phyloP scores from a whole-genome alignment of 2,888 invertebrate species.

The Desoria tigrina region DNA sequence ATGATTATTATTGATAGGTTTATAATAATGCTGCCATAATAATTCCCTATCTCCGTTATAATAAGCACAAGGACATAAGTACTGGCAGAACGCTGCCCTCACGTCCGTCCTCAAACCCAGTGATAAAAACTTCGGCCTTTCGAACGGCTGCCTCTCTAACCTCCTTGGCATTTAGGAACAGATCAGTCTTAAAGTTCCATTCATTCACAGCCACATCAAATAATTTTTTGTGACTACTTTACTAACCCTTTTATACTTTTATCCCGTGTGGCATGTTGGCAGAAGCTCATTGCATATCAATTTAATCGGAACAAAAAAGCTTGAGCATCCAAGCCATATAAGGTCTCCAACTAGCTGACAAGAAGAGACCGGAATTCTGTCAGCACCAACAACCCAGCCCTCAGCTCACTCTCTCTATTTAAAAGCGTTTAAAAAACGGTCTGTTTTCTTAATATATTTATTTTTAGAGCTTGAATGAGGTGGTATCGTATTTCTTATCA shows the following conservation, averaged over 20 bases:
- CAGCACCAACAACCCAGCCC: neutral
- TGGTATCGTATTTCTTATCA: neutral
- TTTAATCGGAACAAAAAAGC: conserved; percentile 44
- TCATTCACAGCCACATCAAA: neutral
- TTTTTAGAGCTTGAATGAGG: neutral
- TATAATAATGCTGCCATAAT: too few species aligned
- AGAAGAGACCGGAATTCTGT: conserved; percentile 8
- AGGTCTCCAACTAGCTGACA: conserved; percentile 14
- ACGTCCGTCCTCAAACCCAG: conserved; percentile 6
- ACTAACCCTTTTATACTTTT: conserved; percentile 9
- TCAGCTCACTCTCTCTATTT: neutral
- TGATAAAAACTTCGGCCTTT: neutral
- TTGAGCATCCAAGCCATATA: neutral
- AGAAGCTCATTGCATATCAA: conserved; percentile 42
- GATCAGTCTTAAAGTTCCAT: neutral
- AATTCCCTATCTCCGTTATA: too few species aligned
- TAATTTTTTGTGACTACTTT: conserved; percentile 6
- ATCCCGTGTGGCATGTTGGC: conserved; percentile 5
- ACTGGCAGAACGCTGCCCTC: conserved; percentile 7
- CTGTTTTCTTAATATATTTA: too few species aligned
- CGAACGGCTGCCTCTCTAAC: neutral
- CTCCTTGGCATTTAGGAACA: conserved; percentile 6
- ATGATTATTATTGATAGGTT: conserved; percentile 4
- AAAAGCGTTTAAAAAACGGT: too few species aligned
- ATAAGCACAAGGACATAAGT: conserved; percentile 3